These are phyloP conservation scores for Zosterops lateralis DNA, from an alignment of 2,113 vertebrate genomes.

Conservation along the genomic window DNA sequence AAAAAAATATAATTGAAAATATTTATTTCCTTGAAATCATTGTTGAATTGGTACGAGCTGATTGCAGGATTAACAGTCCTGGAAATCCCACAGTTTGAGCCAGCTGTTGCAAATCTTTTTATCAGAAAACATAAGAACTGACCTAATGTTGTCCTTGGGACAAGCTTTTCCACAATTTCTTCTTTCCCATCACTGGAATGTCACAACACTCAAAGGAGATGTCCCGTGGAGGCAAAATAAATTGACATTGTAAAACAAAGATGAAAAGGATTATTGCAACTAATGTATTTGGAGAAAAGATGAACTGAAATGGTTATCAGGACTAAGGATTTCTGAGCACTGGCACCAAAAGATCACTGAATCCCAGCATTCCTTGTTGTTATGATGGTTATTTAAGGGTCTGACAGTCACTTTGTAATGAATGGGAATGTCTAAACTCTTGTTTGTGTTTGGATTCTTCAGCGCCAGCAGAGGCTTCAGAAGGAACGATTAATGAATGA, in stretches of 20 bases:
- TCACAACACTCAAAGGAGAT: neutral
- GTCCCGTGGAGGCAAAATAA: neutral
- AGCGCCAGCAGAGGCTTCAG: constrained; percentile 96
- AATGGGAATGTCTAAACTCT: neutral
- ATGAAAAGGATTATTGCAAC: neutral
- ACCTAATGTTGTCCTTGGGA: neutral
- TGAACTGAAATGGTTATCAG: neutral
- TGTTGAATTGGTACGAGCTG: neutral
- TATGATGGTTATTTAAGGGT: neutral
- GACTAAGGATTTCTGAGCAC: neutral
- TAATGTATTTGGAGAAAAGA: neutral
- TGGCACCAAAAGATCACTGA: neutral
- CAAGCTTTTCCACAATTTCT: neutral
- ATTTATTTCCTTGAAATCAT: neutral
- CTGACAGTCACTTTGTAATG: neutral
- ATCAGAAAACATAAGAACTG: neutral
- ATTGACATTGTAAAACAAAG: neutral
- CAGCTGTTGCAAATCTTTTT: neutral
- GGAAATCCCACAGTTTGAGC: neutral
- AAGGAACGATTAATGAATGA: constrained; percentile 95
- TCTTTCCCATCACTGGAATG: neutral
- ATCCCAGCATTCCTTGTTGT: neutral
- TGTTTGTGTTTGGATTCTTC: constrained; percentile 22
- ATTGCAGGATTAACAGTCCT: neutral
- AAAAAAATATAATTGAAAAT: neutral